These are phyloP conservation scores for Morpho achilles DNA, from an alignment of 2,888 invertebrate species.

Conservation along the genomic window DNA sequence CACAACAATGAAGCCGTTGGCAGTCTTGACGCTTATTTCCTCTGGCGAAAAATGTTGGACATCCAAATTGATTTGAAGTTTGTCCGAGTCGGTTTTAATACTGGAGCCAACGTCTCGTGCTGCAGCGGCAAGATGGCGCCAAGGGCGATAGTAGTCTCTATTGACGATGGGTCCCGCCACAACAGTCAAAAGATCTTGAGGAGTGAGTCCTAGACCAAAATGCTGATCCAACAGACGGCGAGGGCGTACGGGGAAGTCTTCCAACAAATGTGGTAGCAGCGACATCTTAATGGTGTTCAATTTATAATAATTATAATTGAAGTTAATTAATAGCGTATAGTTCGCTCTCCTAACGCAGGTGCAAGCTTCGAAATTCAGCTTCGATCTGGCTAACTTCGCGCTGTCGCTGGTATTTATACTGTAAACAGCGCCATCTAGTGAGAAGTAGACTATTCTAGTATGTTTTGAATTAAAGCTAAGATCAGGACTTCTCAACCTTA, in stretches of 20 bases:
- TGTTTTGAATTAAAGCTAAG: neutral
- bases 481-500: conserved; percentile 12
- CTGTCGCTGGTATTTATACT: conserved; percentile 35
- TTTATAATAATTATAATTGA: neutral
- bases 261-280: conserved; percentile 46
- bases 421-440: conserved; percentile 49
- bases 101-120: conserved; percentile 73
- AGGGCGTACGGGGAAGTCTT: conserved; percentile 40
- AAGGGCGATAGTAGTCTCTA: conserved; percentile 61
- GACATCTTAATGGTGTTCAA: conserved; percentile 41
- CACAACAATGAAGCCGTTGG: conserved; percentile 83
- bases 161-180: conserved; percentile 40
- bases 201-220: conserved; percentile 70
- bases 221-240: conserved; percentile 72
- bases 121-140: conserved; percentile 66
- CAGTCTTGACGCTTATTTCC: conserved; percentile 87
- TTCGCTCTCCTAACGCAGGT: conserved; percentile 15
- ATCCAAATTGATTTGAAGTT: conserved; percentile 81
- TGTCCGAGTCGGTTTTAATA: conserved; percentile 67
- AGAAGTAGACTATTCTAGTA: conserved; percentile 46
- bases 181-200: conserved; percentile 60
- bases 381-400: conserved; percentile 25
- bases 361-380: conserved; percentile 28
- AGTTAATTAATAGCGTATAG: neutral
- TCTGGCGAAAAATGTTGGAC: conserved; percentile 87